These are phyloP conservation scores for Aphidius ervi DNA, from an alignment of 1,140 invertebrate genomes.

Conservation along the genomic window DNA sequence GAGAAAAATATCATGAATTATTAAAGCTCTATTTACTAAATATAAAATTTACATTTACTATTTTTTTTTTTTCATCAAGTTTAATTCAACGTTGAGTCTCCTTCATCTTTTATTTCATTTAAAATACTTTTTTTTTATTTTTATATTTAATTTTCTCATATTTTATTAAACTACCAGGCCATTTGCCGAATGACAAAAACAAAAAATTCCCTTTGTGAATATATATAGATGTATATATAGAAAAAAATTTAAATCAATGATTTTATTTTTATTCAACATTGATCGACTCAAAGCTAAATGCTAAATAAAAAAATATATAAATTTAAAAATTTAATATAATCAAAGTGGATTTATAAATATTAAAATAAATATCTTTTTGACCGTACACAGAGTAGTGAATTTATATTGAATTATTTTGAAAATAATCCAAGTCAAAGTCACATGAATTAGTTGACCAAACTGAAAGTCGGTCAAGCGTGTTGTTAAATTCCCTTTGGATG, in stretches of 20 bases:
- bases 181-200: conserved; percentile 21
- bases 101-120: conserved; percentile 24
- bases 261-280: no score
- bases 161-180: conserved; percentile 11
- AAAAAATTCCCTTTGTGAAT: conserved; percentile 25
- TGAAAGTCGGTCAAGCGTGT: no score
- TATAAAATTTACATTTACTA: not conserved
- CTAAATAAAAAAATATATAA: no score
- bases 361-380: no score
- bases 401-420: no score
- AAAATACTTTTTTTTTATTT: conserved; percentile 5
- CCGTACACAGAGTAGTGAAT: no score
- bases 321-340: no score
- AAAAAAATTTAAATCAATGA: not conserved
- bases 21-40: not conserved
- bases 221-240: conserved; percentile 19
- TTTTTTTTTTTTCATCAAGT: conserved; percentile 9
- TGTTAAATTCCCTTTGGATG: no score
- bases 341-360: no score
- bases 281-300: no score
- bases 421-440: no score
- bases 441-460: no score
- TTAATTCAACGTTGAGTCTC: conserved; percentile 9
- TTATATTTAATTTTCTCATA: not conserved
- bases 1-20: conserved; percentile 10